These are phyloP conservation scores for Siphlonurus alternatus DNA, from an alignment of 2,888 invertebrate genomes.

Conservation along the genomic window DNA sequence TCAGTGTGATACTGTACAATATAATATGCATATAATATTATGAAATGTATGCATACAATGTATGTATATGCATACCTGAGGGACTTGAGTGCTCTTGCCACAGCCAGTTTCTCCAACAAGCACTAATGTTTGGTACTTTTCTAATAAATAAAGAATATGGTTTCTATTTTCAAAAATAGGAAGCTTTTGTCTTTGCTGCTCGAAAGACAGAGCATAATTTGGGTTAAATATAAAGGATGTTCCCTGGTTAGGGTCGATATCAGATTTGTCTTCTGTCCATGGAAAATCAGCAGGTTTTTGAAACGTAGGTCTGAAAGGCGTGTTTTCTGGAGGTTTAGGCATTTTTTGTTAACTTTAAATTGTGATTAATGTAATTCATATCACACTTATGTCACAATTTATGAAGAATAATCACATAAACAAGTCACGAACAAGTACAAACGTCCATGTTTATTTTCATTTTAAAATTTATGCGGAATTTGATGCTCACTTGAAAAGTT, in stretches of 20 bases:
- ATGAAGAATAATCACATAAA: too few relatives aligned
- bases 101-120: constrained; percentile 90
- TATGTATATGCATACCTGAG: constrained; percentile 46
- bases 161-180: constrained; percentile 75
- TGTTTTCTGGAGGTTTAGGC: neutral
- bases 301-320: neutral
- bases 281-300: constrained; percentile 8
- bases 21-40: neutral
- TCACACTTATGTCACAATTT: too few relatives aligned
- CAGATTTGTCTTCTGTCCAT: constrained; percentile 27
- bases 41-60: neutral
- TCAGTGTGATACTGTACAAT: neutral
- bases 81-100: constrained; percentile 91
- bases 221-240: constrained; percentile 72
- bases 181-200: constrained; percentile 65
- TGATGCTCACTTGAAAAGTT: too few relatives aligned
- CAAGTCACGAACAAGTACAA: too few relatives aligned
- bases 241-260: constrained; percentile 35
- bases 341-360: neutral
- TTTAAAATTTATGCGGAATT: too few relatives aligned
- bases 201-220: constrained; percentile 62
- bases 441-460: neutral
- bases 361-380: too few relatives aligned
- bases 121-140: constrained; percentile 77
- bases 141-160: constrained; percentile 78